Evolutionary conservation across 2,113 vertebrate species (phyloP).

Genomic region (Spizaetus ornatus): DNA sequence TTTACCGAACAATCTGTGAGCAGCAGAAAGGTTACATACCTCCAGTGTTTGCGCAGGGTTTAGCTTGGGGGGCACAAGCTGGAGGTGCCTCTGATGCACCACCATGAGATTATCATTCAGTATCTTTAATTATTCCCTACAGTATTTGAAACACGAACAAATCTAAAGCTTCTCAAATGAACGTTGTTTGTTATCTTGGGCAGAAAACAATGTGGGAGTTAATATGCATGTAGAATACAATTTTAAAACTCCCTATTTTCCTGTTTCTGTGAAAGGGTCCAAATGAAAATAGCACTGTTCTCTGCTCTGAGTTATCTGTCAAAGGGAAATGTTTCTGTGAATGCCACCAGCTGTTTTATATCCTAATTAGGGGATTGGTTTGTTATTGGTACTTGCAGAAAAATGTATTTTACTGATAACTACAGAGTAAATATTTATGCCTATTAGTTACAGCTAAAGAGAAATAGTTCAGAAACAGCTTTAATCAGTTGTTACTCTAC

Average conservation of each 20-base stretch:
- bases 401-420: conserved; percentile 70
- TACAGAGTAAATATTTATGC: conserved; percentile 68
- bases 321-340: conserved; percentile 28
- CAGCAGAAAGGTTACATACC: background rate
- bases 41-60: background rate
- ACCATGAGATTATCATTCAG: background rate
- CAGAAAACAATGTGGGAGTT: conserved; percentile 18
- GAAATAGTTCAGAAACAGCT: conserved; percentile 32
- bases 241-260: background rate
- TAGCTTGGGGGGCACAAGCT: background rate
- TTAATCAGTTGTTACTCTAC: background rate
- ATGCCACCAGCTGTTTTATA: conserved; percentile 61
- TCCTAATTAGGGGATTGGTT: conserved; percentile 63
- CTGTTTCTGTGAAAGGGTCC: conserved; percentile 11
- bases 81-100: background rate
- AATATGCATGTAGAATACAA: background rate
- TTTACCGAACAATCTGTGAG: background rate
- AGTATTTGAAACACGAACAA: background rate
- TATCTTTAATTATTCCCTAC: background rate
- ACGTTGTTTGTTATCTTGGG: background rate
- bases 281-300: conserved; percentile 43
- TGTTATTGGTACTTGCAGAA: conserved; percentile 56
- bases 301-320: conserved; percentile 25
- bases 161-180: background rate
- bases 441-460: conserved; percentile 43